Conservation (phyloP, 2,113 vertebrate species). For the Brachypodius melanocephalos region DNA sequence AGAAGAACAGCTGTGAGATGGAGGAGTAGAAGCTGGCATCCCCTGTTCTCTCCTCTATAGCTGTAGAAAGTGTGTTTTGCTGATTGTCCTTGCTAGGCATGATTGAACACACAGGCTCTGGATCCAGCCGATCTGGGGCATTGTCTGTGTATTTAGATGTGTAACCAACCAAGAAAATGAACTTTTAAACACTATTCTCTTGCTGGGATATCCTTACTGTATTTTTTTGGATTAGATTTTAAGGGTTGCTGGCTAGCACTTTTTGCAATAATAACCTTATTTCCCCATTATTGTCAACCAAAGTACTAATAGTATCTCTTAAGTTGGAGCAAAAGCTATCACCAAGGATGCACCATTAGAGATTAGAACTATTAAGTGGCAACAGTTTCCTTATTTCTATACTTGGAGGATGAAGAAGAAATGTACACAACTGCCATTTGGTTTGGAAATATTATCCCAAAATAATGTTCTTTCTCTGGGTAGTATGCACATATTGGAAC, state of each 20-base stretch:
- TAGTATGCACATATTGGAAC: not conserved
- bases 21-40: not conserved
- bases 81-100: not conserved
- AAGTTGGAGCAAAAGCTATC: not conserved
- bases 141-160: not conserved
- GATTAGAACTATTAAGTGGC: not conserved
- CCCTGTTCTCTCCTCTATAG: not conserved
- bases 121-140: not conserved
- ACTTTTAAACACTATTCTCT: not conserved
- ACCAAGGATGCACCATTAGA: not conserved
- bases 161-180: not conserved
- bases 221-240: not conserved
- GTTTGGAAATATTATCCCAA: not conserved
- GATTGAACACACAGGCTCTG: not conserved
- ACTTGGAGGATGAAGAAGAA: not conserved
- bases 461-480: not conserved
- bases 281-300: slow-evolving; percentile 29
- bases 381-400: not conserved
- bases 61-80: not conserved
- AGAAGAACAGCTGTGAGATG: not conserved
- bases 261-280: slow-evolving; percentile 1
- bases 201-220: not conserved
- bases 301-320: not conserved
- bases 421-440: not conserved
- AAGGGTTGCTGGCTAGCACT: not conserved